Conservation (phyloP, 2,888 invertebrate species). For the Meteorus colon region DNA sequence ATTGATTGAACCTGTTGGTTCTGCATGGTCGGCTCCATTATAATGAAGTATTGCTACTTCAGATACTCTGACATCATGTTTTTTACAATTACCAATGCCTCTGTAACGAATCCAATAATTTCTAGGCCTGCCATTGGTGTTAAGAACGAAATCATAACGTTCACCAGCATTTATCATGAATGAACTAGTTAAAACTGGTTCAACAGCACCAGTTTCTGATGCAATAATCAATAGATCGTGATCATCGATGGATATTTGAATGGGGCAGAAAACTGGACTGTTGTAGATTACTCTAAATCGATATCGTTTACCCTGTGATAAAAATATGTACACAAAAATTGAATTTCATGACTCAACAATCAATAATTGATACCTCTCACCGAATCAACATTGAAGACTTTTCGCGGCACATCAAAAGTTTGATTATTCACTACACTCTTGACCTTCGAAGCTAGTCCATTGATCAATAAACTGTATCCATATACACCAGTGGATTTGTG, state of each 20-base stretch:
- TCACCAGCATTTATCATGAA: constrained; percentile 74
- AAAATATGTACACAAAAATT: neutral
- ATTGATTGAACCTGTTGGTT: constrained; percentile 48
- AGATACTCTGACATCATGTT: constrained; percentile 37
- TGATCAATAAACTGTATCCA: constrained; percentile 61
- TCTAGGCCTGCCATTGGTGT: constrained; percentile 64
- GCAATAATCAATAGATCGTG: constrained; percentile 68
- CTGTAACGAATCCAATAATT: constrained; percentile 74
- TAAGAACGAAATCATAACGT: constrained; percentile 73
- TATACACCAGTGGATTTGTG: constrained; percentile 50
- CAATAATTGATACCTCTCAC: constrained; percentile 47
- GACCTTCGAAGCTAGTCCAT: constrained; percentile 60
- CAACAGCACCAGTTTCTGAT: constrained; percentile 66
- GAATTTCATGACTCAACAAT: too few species aligned
- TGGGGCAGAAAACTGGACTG: constrained; percentile 70
- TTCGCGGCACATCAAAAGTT: constrained; percentile 56
- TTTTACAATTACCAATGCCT: constrained; percentile 64
- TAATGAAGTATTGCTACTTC: constrained; percentile 57
- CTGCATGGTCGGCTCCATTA: constrained; percentile 34
- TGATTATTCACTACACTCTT: constrained; percentile 49
- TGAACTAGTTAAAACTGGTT: constrained; percentile 67
- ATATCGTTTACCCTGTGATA: constrained; percentile 59
- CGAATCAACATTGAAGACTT: constrained; percentile 57
- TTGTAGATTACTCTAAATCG: constrained; percentile 69
- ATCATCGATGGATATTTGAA: constrained; percentile 69